Conservation (phyloP, 2,113 vertebrate species). For the Eptesicus fuscus region DNA sequence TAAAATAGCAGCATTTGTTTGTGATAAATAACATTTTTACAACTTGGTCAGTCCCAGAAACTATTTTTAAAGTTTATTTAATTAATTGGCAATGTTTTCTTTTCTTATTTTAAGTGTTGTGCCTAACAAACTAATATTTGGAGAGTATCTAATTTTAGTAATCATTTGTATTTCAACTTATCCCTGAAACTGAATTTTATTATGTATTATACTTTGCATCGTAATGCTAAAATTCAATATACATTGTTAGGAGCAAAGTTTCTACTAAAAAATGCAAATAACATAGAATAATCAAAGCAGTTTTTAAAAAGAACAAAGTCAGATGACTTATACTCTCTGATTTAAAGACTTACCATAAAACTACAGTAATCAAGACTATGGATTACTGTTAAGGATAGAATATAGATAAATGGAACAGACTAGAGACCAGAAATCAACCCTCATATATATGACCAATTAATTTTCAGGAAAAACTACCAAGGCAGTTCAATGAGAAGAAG, state of each 20-base stretch:
- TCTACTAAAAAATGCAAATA: constrained; percentile 9
- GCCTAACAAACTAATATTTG: not conserved
- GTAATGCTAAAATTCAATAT: not conserved
- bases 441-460: not conserved
- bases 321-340: not conserved
- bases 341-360: not conserved
- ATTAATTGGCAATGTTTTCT: not conserved
- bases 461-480: not conserved
- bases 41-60: not conserved
- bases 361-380: not conserved
- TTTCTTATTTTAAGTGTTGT: not conserved
- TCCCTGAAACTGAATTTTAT: not conserved
- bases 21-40: not conserved
- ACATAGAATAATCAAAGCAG: not conserved
- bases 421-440: not conserved
- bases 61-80: constrained; percentile 1
- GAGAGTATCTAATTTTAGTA: constrained; percentile 3
- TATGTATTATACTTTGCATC: not conserved
- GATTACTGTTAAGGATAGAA: not conserved
- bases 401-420: not conserved
- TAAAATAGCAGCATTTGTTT: not conserved
- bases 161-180: not conserved
- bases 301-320: constrained; percentile 14
- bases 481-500: not conserved
- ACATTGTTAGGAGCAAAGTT: not conserved